A percentile compares a stretch with the other conserved stretches of the same genome.
Conservation (phyloP, 2,888 invertebrate genomes). For the Cyclophora albipunctata region DNA sequence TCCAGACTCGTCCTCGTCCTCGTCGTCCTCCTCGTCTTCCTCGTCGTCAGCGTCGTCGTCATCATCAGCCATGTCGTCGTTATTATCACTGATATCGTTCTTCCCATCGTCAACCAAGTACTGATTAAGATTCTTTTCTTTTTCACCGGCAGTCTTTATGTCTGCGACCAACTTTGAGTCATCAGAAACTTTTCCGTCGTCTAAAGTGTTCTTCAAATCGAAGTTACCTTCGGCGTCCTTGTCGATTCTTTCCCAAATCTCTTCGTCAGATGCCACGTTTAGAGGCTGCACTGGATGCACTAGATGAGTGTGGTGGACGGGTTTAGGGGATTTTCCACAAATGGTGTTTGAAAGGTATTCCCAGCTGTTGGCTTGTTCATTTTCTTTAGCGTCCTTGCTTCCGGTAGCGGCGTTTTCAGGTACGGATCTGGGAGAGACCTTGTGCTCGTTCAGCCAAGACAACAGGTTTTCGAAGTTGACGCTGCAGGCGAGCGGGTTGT, state of each 20-base stretch:
- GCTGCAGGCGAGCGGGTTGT: constrained; percentile 81
- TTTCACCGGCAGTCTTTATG: background rate
- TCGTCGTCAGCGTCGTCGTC: constrained; percentile 51
- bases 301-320: constrained; percentile 21
- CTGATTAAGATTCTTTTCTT: constrained; percentile 21
- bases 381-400: constrained; percentile 50
- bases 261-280: constrained; percentile 53
- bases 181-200: constrained; percentile 54
- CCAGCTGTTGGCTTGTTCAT: constrained; percentile 59
- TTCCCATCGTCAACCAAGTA: constrained; percentile 36
- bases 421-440: constrained; percentile 71
- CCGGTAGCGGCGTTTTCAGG: constrained; percentile 55
- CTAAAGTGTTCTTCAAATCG: constrained; percentile 59
- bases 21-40: constrained; percentile 43
- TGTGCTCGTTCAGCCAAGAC: constrained; percentile 76
- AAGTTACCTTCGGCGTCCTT: constrained; percentile 54
- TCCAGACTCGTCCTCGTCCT: constrained; percentile 40
- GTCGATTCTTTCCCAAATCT: constrained; percentile 67
- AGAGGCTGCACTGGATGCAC: constrained; percentile 51
- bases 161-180: constrained; percentile 24
- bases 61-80: constrained; percentile 48
- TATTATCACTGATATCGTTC: constrained; percentile 42
- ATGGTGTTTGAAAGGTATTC: constrained; percentile 62
- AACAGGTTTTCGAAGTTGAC: constrained; percentile 80
- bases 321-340: constrained; percentile 32